Percentiles rank a stretch among this genome's conserved stretches.
phyloP scores from a whole-genome alignment of 2,888 invertebrate species.

The Catocala nupta region DNA sequence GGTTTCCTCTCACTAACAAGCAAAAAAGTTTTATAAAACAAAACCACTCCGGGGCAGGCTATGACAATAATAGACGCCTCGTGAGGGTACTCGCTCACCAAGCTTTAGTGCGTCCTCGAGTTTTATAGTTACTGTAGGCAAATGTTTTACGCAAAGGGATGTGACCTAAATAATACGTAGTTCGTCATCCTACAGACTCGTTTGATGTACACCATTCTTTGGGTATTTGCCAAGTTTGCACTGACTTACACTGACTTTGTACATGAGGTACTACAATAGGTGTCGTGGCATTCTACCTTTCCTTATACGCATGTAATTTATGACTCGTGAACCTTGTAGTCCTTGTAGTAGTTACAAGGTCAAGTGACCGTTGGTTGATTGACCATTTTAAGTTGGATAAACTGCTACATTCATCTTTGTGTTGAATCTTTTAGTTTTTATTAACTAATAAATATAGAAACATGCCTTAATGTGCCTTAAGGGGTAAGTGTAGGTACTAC shows the following conservation, averaged over 20 bases:
- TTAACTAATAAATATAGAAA: too few relatives aligned
- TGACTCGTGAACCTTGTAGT: neutral
- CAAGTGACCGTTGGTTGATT: too few relatives aligned
- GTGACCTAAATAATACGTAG: conserved; percentile 36
- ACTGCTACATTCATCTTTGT: too few relatives aligned
- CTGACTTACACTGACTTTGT: neutral
- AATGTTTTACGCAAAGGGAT: conserved; percentile 35
- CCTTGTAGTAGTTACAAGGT: too few relatives aligned
- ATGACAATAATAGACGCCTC: conserved; percentile 34
- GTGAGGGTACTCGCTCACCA: conserved; percentile 24
- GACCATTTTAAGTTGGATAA: too few relatives aligned
- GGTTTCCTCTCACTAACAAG: conserved; percentile 37
- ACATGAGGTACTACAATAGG: conserved; percentile 1
- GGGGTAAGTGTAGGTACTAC: too few relatives aligned
- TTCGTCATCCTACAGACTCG: conserved; percentile 19
- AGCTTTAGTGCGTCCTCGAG: conserved; percentile 17
- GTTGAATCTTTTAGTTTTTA: too few relatives aligned
- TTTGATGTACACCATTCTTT: conserved; percentile 25
- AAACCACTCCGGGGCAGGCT: conserved; percentile 29
- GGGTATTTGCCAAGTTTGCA: conserved; percentile 23
- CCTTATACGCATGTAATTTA: too few relatives aligned
- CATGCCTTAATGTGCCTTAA: too few relatives aligned
- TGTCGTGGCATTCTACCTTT: neutral
- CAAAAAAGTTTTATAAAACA: conserved; percentile 54
- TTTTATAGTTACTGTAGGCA: conserved; percentile 27